phyloP scores from a whole-genome alignment of 2,113 vertebrate genomes.

The Diadophis punctatus region DNA sequence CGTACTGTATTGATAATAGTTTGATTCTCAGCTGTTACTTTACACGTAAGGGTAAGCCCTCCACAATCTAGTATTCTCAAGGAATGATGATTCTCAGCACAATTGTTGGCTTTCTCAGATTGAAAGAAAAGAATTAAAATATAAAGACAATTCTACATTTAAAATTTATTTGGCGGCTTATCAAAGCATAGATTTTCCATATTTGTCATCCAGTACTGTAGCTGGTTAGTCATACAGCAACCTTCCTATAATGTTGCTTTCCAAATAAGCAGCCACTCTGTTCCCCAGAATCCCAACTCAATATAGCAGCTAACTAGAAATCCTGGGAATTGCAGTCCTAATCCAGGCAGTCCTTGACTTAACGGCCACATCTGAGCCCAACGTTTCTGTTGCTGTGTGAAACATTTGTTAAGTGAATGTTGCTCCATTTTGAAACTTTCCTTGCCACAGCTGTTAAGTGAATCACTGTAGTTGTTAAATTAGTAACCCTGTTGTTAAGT shows the following conservation, averaged over 20 bases:
- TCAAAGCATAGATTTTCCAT: neutral
- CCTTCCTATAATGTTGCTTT: neutral
- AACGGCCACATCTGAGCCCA: neutral
- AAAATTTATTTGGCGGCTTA: neutral
- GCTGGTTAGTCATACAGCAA: neutral
- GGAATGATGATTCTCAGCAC: neutral
- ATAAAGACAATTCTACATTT: neutral
- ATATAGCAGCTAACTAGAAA: neutral
- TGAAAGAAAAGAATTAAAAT: neutral
- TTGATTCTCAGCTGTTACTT: slow-evolving; percentile 5
- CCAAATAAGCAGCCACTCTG: neutral
- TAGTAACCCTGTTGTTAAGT: neutral
- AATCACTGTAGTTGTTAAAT: neutral
- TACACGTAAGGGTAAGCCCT: neutral
- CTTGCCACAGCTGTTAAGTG: neutral
- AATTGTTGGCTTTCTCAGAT: neutral
- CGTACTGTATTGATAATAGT: neutral
- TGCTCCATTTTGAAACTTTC: neutral
- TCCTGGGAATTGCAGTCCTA: neutral
- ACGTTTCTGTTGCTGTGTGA: neutral
- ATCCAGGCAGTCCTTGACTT: neutral
- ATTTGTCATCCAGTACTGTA: neutral
- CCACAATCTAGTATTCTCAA: neutral
- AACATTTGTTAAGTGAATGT: neutral
- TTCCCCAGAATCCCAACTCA: neutral